Conservation (phyloP, 2,113 vertebrate genomes). For the Osmerus mordax region DNA sequence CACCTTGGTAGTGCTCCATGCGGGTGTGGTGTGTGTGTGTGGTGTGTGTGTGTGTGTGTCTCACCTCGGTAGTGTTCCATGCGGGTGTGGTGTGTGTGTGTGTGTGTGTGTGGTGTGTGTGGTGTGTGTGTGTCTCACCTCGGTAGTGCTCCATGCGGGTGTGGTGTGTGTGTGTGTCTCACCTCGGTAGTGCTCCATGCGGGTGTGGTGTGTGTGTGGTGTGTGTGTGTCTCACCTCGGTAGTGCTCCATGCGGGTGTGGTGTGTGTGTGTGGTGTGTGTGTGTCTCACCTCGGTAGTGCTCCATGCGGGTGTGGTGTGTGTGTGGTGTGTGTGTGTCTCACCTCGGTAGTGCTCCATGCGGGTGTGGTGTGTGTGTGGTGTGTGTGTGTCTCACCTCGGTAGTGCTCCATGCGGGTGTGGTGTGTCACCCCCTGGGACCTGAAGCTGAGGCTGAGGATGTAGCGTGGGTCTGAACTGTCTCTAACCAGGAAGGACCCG, state of each 20-base stretch:
- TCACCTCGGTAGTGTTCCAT: too few relatives aligned
- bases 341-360: neutral
- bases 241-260: slow-evolving; percentile 31
- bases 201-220: slow-evolving; percentile 21
- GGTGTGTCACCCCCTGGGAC: slow-evolving; percentile 59
- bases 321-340: slow-evolving; percentile 18
- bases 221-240: slow-evolving; percentile 39
- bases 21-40: too few relatives aligned
- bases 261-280: neutral
- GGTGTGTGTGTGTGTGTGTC: too few relatives aligned
- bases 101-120: neutral
- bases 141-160: neutral
- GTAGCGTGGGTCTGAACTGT: slow-evolving; percentile 85
- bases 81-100: neutral
- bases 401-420: slow-evolving; percentile 72
- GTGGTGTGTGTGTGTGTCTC: slow-evolving; percentile 26
- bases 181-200: slow-evolving; percentile 71
- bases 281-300: neutral
- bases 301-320: slow-evolving; percentile 54
- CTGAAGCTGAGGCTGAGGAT: slow-evolving; percentile 86
- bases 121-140: slow-evolving; percentile 5
- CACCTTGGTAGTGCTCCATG: too few relatives aligned
- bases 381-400: slow-evolving; percentile 46
- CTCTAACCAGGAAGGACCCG: slow-evolving; percentile 85
- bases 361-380: slow-evolving; percentile 10